Evolutionary conservation across 2,888 invertebrate genomes (phyloP).

Genomic region (Scaptomyza polygonia): DNA sequence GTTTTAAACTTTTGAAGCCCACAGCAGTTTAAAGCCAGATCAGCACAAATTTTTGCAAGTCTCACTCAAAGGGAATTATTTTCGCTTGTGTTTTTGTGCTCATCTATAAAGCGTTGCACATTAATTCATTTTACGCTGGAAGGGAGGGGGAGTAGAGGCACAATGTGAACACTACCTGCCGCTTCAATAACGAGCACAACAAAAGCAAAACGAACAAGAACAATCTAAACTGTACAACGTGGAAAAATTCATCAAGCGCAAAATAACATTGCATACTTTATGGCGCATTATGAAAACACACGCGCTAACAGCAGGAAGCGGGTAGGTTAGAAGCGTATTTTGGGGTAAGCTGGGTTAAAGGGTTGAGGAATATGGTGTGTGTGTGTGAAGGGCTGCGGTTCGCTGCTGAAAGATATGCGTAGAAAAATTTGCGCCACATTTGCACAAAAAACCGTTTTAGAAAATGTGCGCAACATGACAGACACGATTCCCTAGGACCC

Average conservation of each 20-base stretch:
- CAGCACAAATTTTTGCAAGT: not conserved
- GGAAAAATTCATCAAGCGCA: conserved; percentile 79
- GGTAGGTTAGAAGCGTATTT: not conserved
- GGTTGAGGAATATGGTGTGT: not conserved
- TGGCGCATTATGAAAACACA: conserved; percentile 79
- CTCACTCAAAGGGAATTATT: not conserved
- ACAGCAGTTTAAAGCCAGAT: not conserved
- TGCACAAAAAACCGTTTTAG: conserved; percentile 74
- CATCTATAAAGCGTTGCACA: conserved; percentile 29
- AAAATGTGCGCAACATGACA: conserved; percentile 64
- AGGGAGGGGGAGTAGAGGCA: not conserved
- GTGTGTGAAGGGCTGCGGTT: not conserved
- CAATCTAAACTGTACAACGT: conserved; percentile 60
- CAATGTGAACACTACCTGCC: conserved; percentile 42
- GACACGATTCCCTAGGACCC: conserved; percentile 7
- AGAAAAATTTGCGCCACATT: conserved; percentile 66
- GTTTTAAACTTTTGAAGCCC: too few relatives aligned
- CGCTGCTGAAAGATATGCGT: conserved; percentile 16
- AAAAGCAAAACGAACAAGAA: conserved; percentile 29
- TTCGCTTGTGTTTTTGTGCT: not conserved
- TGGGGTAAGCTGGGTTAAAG: not conserved
- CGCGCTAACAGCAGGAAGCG: conserved; percentile 28
- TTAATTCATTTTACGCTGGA: conserved; percentile 64
- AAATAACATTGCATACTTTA: conserved; percentile 80
- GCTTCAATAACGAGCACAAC: conserved; percentile 19